Base-by-base conservation (phyloP, 2,888 invertebrate species). In the Hydrotaea cyrtoneurina region DNA sequence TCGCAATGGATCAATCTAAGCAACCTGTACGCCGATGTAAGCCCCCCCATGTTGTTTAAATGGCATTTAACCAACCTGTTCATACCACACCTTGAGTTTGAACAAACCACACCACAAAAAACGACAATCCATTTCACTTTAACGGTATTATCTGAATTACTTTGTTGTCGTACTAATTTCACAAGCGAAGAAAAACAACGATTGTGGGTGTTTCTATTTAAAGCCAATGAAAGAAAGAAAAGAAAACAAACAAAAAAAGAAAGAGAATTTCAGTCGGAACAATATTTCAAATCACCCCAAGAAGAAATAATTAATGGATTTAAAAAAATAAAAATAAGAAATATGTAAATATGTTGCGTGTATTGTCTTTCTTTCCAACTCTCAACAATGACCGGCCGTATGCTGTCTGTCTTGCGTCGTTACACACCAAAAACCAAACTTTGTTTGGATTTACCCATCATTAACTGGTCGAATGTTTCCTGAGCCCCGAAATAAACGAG, bases 131-230 rank as follows among this genome's bases (percentile, higher is more conserved):
- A 76, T 64, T 83, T 76, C 59, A 77, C 39, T 73, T 77, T 78
- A 77, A 79, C 71, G 69, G 76, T 73, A 73, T 74, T 57, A 50
- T 50, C 50, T 39, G 36, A 39, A 15, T 23, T 23, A 23, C n/a
- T 39, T 21, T 17, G 64, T 15, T 64, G 39, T 46, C 15, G 69
- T 69, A 21, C 21, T 17, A 3, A 69, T 69, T 69, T 69, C 69
- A 69, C 43, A 69, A 69, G 21, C 17, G 23, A 69, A 10, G 39
- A 43, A 46, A 31, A 53, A 19, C 26, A 17, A 50, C 19, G 8
- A 2, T 71, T 74, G 85, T 85, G 77, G 85, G 85, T 80, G 82
- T 77, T 77, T 75, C 57, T 64, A 78, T 75, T 78, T 80, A 62
- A 78, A 59, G 26, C 13, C 15, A 26, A n/a, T n/a, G n/a, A n/a